phyloP scores from a whole-genome alignment of 2,797 vertebrate genomes.

The Tiaroga cobitis region DNA sequence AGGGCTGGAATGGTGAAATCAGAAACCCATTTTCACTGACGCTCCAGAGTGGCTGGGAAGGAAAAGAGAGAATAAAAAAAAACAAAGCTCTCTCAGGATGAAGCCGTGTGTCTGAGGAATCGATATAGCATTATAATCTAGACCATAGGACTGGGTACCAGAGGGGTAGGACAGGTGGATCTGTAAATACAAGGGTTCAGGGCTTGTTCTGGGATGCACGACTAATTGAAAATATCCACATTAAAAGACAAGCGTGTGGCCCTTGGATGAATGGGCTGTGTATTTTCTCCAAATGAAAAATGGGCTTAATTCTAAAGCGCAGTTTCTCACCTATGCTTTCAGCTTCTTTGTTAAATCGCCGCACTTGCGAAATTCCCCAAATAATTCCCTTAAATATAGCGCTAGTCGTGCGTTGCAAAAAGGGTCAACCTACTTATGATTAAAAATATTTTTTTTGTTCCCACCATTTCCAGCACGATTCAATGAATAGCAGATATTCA shows the following conservation, averaged over 20 bases:
- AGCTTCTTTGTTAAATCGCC: constrained; percentile 53
- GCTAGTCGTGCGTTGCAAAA: constrained; percentile 39
- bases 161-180: constrained; percentile 36
- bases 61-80: constrained; percentile 1
- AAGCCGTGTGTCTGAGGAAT: constrained; percentile 61
- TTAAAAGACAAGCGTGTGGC: constrained; percentile 65
- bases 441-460: constrained; percentile 16
- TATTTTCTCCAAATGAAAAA: constrained; percentile 66
- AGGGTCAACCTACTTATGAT: constrained; percentile 33
- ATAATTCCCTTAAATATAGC: constrained; percentile 28
- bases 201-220: constrained; percentile 66
- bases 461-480: not conserved
- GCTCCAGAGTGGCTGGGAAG: constrained; percentile 57
- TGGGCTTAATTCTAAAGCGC: constrained; percentile 64
- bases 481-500: not conserved
- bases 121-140: constrained; percentile 69
- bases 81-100: constrained; percentile 55
- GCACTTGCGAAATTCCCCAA: constrained; percentile 14
- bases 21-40: constrained; percentile 71
- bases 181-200: constrained; percentile 63
- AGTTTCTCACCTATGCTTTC: constrained; percentile 52
- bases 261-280: constrained; percentile 47
- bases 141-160: constrained; percentile 56
- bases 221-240: constrained; percentile 77
- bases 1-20: constrained; percentile 63